phyloP scores from a whole-genome alignment of 2,797 vertebrate species.

The Sebastes cheni region DNA sequence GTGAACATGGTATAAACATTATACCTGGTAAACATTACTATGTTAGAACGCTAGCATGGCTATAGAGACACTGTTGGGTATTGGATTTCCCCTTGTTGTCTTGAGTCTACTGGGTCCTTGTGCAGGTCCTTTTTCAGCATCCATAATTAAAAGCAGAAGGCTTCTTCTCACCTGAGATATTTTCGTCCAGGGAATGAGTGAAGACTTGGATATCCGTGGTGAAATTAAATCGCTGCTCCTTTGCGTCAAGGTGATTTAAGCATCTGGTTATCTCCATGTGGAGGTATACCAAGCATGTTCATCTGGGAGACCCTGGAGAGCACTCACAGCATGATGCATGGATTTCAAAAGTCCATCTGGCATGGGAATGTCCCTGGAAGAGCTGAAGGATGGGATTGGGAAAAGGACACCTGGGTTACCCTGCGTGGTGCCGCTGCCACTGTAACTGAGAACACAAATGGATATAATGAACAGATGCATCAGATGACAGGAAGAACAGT shows the following conservation, averaged over 20 bases:
- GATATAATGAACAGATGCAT: background rate
- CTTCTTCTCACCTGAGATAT: background rate
- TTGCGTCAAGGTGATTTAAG: background rate
- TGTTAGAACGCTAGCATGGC: background rate
- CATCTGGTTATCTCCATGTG: background rate
- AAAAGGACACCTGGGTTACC: background rate
- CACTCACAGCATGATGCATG: background rate
- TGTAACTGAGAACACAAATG: background rate
- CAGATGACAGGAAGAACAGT: background rate
- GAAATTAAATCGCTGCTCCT: background rate
- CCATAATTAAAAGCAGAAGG: background rate
- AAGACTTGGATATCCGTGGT: background rate
- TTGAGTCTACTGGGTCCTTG: background rate
- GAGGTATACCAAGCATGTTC: background rate
- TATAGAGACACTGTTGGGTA: background rate
- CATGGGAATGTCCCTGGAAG: background rate
- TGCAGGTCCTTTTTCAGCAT: background rate
- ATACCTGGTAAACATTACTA: background rate
- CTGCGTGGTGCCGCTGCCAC: background rate
- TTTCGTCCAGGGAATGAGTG: background rate
- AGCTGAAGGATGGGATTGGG: background rate
- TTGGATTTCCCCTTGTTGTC: background rate
- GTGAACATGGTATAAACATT: background rate
- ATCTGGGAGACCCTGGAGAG: background rate
- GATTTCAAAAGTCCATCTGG: background rate